Conservation (phyloP, 2,113 vertebrate species). For the Cricetomys ansorgei region DNA sequence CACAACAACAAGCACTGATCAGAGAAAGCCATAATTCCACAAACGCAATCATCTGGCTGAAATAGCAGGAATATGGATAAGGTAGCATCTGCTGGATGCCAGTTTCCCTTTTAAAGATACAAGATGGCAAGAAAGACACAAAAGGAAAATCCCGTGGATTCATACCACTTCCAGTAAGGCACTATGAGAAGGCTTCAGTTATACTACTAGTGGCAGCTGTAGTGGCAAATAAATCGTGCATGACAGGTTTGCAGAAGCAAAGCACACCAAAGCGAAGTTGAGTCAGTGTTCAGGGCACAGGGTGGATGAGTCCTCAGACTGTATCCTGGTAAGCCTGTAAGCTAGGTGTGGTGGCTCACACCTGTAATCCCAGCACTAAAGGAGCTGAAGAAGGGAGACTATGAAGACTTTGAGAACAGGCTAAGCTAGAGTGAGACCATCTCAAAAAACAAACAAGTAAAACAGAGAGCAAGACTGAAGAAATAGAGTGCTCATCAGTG, state of each 20-base stretch:
- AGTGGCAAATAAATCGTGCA: neutral
- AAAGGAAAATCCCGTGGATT: slow-evolving; percentile 35
- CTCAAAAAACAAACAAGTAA: neutral
- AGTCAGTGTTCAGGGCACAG: neutral
- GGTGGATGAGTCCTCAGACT: neutral
- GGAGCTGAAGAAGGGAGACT: neutral
- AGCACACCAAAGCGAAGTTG: neutral
- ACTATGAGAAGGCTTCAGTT: neutral
- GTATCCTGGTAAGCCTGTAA: neutral
- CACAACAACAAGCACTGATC: neutral
- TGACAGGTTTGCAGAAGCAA: neutral
- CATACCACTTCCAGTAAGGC: neutral
- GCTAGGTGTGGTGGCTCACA: neutral
- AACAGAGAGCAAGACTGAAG: neutral
- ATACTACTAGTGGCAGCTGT: neutral
- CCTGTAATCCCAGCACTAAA: neutral
- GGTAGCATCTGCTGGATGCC: neutral
- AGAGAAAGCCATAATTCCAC: neutral
- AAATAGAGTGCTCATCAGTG: neutral
- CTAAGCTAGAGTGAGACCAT: neutral
- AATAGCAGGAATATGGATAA: neutral
- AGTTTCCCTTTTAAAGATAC: slow-evolving; percentile 36
- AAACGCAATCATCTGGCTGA: neutral
- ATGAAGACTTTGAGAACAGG: neutral
- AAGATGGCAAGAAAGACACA: neutral